These are phyloP conservation scores for Crocodylus rhombifer DNA, from an alignment of 2,797 vertebrate species.

Conservation along the genomic window DNA sequence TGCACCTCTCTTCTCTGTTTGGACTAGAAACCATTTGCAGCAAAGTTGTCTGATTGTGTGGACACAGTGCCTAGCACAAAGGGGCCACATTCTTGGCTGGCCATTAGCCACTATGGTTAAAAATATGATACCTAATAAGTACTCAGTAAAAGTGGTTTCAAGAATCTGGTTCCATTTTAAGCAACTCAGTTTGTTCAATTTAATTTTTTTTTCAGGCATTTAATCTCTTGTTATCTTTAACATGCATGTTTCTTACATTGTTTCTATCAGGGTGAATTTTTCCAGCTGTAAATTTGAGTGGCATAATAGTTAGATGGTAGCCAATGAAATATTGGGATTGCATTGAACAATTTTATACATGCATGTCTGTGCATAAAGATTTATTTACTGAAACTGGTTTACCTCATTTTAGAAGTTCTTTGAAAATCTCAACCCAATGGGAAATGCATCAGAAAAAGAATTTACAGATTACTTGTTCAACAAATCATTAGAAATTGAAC, in stretches of 20 bases:
- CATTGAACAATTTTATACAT: not conserved
- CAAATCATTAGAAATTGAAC: constrained; percentile 95
- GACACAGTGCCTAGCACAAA: no score
- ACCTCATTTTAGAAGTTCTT: constrained; percentile 90
- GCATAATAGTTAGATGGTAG: not conserved
- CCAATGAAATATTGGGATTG: rapidly evolving
- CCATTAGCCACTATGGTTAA: not conserved
- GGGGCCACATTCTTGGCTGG: not conserved
- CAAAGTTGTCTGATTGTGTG: no score
- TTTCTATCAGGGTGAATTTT: not conserved
- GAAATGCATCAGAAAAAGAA: constrained; percentile 91
- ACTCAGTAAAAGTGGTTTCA: not conserved
- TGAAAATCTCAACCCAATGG: constrained; percentile 98
- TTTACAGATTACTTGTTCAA: constrained; percentile 97
- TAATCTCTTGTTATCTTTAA: not conserved
- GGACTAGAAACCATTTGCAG: no score
- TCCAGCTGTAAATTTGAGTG: not conserved
- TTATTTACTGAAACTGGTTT: not conserved
- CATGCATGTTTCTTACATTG: not conserved
- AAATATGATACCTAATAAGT: not conserved
- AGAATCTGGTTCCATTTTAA: not conserved
- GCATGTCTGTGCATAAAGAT: rapidly evolving
- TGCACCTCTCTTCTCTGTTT: no score
- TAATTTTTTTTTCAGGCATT: not conserved
- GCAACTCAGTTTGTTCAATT: not conserved